Base-by-base conservation (phyloP, 2,797 vertebrate genomes). In the Catamblyrhynchus diadema region DNA sequence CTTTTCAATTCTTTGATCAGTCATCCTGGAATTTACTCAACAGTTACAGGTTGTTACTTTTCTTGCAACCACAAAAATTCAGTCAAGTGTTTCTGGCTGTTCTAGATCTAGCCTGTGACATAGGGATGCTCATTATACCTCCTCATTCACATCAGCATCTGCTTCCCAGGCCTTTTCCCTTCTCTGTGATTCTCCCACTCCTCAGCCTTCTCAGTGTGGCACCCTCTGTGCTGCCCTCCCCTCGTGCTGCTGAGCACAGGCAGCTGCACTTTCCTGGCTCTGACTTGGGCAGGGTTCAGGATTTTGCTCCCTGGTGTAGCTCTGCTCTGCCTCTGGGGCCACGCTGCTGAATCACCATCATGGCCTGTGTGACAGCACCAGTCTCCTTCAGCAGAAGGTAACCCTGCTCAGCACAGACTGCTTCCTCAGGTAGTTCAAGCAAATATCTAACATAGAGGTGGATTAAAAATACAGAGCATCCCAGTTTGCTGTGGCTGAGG, bases 181-280 rank as follows among this genome's bases (percentile, higher is more conserved):
- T 79, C n/a, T 71, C 50, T 8, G 6, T 70, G 3, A 0, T 62
- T 80, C 37, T 91, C 8, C 30, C 18, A 20, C n/a, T 71, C 71
- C 57, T 89, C 53, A 70, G 25, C 56, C 25, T 69, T 42, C 84
- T 89, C 33, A 23, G 11, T 30, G 45, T 81, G 35, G 20, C n/a
- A 14, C 14, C 5, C 30, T 42, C 42, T 0, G 0, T 33, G n/a
- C 64, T 90, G 51, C 60, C 19, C 17, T 77, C 59, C 13, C 2
- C 1, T 25, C 2, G 0, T 7, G 22, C 53, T 66, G 48, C 39
- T 2, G 1, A 62, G 39, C 35, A n/a, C n/a, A 33, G 32, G 32
- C 39, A 90, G 54, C 24, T 30, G 17, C 2, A 5, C 41, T 64
- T 78, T 51, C 65, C 77, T 45, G 6, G 3, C 0, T 56, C 56